Base-by-base conservation (phyloP, 1,140 invertebrate species). In the Myzus persicae region DNA sequence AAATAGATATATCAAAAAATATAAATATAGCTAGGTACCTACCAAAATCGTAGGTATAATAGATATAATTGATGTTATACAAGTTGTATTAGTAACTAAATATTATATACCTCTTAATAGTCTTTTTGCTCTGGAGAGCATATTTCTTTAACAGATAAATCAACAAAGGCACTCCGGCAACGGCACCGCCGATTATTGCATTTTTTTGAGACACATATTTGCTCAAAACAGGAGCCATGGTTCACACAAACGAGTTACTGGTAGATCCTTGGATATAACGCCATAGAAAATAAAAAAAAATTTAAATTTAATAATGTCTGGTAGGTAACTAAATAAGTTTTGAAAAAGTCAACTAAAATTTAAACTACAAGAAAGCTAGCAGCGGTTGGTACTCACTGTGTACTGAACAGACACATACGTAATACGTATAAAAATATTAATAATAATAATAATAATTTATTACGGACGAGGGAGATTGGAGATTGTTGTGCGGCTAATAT, bases 191-290 rank as follows among this genome's bases (percentile, higher is more conserved):
- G 24, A 93, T 85, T 3, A 93, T 1, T 18, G 91, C 91, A 40
- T 93, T 93, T 54, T 93, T 84, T 31, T 48, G 42, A 84, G 91
- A 84, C 24, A 93, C 76, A 2, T 93, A 84, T 85, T 93, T 93
- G 26, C 91, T 93, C 5, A 93, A n/a, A 40, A 40, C 46, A 0
- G 91, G 91, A 38, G 91, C 91, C 91, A 93, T 93, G 46, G 5
- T 90, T 42, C n/a, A 8, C 5, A 31, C 88, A 26, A n/a, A 51
- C 2, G 3, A 38, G 36, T 1, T 4, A 51, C 26, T n/a, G 24
- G 24, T 1, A 31, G 26, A 54, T 38, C 11, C 48, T 76, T 46
- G 26, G 26, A n/a, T 46, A 5, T 2, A 51, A 51, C 5, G 20
- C 7, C 88, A 89, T 51, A 9, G 38, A 51, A 89, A 51, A 46